phyloP scores from a whole-genome alignment of 2,888 invertebrate genomes.

The Trichogramma evanescens region DNA sequence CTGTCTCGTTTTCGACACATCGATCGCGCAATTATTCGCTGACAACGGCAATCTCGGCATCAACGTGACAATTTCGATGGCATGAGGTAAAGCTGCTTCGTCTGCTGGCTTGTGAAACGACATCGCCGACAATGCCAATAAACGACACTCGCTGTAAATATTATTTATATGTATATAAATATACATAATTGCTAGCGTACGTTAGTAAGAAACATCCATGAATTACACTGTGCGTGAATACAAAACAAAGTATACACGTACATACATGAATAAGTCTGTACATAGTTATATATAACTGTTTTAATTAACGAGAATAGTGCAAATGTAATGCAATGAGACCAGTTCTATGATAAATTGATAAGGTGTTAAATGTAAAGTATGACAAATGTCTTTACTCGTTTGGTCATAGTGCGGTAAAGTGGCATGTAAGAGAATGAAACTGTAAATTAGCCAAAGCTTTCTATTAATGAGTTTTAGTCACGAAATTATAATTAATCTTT shows the following conservation, averaged over 20 bases:
- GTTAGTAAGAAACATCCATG: background rate
- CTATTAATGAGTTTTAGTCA: too few species aligned
- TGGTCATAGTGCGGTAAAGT: too few species aligned
- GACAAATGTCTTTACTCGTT: background rate
- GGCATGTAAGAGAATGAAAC: too few species aligned
- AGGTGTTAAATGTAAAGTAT: background rate
- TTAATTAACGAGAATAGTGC: too few species aligned
- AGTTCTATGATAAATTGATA: too few species aligned
- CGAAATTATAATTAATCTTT: too few species aligned
- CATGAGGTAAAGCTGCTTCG: constrained; percentile 51
- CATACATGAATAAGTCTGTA: background rate
- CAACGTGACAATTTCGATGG: constrained; percentile 96
- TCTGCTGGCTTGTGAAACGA: constrained; percentile 18
- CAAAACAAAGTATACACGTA: background rate
- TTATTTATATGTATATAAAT: background rate
- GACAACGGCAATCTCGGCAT: constrained; percentile 99
- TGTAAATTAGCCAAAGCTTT: too few species aligned
- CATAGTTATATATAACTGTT: background rate
- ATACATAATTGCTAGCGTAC: background rate
- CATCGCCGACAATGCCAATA: constrained; percentile 1
- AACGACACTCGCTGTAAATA: constrained; percentile 14
- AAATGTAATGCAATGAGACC: too few species aligned
- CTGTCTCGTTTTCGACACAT: constrained; percentile 97
- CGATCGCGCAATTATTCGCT: constrained; percentile 95
- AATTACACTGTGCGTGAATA: constrained; percentile 3